Evolutionary conservation across 2,888 invertebrate genomes (phyloP), one percentile per base, ranked within the genome.

Genomic region (Stenodema calcarata): DNA sequence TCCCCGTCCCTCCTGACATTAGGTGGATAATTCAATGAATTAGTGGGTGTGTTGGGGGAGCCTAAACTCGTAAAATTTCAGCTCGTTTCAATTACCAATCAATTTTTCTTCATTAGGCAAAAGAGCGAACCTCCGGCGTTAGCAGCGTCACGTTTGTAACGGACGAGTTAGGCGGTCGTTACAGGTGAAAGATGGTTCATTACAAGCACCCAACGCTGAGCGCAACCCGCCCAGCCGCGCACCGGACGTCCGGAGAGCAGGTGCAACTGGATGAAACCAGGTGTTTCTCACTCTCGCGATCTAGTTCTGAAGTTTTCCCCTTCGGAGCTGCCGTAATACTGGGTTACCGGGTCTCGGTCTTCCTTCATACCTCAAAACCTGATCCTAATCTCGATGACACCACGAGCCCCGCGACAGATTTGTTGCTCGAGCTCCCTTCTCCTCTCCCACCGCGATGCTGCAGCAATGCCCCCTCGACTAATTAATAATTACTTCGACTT

Each of bases 171-270:
- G 7, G 16, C 54, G 23, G 54, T n/a, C 23, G 54, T 18, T 54
- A 18, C 47, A 47, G 16, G 47, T 18, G 54, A 54, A 54, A 54
- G 54, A 18, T 54, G 18, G 3, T 18, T 54, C 54, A 18, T 9
- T 54, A 54, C 18, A 54, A 16, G 9, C 70, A 70, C 23, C 27
- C 27, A 12, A 70, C 41, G 73, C 16, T 30, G 41, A 12, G 30
- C 4, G 9, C 54, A 2, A 54, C n/a, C 54, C n/a, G 54, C 30
- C n/a, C n/a, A 0, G n/a, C n/a, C 50, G 54, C 54, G 6, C 30
- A 73, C 42, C 78, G 78, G 78, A 78, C 44, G 42, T 78, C 78
- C 78, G 78, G 78, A 78, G 12, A 18, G 12, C 78, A 78, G 27
- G 44, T 23, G 78, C 78, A 42, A 42, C 42, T 18, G 78, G 44